These are phyloP conservation scores for Drosophila mojavensis DNA, from an alignment of 1,140 invertebrate species.

Conservation along the genomic window DNA sequence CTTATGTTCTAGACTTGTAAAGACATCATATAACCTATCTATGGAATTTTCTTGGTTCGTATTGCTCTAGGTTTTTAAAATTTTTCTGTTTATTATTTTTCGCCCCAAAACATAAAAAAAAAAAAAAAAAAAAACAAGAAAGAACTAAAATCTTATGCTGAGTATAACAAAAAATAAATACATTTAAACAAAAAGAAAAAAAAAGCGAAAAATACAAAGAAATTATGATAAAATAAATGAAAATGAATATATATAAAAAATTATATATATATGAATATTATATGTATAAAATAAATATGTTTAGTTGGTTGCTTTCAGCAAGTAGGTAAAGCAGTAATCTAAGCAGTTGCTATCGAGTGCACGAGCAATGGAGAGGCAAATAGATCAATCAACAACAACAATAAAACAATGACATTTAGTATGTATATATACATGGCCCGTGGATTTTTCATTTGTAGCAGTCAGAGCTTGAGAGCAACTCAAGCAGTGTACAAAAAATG, in stretches of 20 bases:
- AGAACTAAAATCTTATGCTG: conserved; percentile 69
- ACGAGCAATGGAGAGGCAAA: conserved; percentile 58
- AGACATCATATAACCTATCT: conserved; percentile 59
- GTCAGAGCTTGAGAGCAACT: background rate
- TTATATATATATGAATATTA: conserved; percentile 43
- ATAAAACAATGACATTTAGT: conserved; percentile 1
- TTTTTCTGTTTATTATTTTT: conserved; percentile 48
- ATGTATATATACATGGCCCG: background rate
- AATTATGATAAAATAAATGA: conserved; percentile 59
- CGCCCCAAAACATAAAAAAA: conserved; percentile 51
- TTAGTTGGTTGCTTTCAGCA: conserved; percentile 51
- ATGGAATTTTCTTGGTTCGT: conserved; percentile 63
- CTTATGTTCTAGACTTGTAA: conserved; percentile 80
- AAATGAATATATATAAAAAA: conserved; percentile 64
- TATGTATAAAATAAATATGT: conserved; percentile 26
- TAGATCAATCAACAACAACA: conserved; percentile 3
- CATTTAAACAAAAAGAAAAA: conserved; percentile 61
- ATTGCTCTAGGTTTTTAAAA: conserved; percentile 58
- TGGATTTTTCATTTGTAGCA: background rate
- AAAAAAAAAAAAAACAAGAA: conserved; percentile 61
- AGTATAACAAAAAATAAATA: conserved; percentile 75
- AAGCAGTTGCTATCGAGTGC: conserved; percentile 45
- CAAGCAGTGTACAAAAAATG: no score
- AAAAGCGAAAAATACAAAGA: conserved; percentile 19
- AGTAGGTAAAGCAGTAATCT: conserved; percentile 16